Percentiles rank a stretch among this genome's conserved stretches.
Evolutionary conservation across 2,888 invertebrate genomes (phyloP).

Genomic region (Perizoma affinitatum): DNA sequence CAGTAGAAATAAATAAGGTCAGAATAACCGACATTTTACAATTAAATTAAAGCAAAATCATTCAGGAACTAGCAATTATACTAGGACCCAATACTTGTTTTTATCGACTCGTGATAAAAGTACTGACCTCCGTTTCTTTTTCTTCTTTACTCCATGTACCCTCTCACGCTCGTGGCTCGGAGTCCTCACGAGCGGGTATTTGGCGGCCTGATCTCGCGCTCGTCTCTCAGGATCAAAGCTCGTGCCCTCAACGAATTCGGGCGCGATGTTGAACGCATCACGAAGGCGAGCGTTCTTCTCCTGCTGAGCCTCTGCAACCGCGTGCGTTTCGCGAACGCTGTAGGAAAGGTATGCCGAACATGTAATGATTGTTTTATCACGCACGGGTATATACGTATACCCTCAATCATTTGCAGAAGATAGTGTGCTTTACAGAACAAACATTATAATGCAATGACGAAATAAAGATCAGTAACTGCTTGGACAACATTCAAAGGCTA

Average conservation of each 20-base stretch:
- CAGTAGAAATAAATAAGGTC: slow-evolving; percentile 43
- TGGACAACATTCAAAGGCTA: slow-evolving; percentile 14
- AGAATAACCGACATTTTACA: background rate
- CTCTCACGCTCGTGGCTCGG: slow-evolving; percentile 85
- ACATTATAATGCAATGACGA: too few species aligned
- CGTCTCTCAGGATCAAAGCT: slow-evolving; percentile 92
- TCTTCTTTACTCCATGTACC: slow-evolving; percentile 84
- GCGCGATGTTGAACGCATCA: slow-evolving; percentile 97
- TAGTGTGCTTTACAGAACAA: too few species aligned
- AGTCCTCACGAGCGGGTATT: slow-evolving; percentile 90
- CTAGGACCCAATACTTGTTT: too few species aligned
- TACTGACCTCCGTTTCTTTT: slow-evolving; percentile 88
- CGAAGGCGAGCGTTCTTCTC: slow-evolving; percentile 97
- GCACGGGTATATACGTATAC: too few species aligned
- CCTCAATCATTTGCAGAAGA: background rate
- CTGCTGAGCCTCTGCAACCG: slow-evolving; percentile 97
- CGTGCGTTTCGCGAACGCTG: slow-evolving; percentile 97
- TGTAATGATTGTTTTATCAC: background rate
- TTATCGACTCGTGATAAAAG: background rate
- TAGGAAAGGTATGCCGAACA: slow-evolving; percentile 4
- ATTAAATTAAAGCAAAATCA: background rate
- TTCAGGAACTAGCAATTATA: too few species aligned
- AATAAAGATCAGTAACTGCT: background rate
- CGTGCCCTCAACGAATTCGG: slow-evolving; percentile 96
- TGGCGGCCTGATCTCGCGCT: slow-evolving; percentile 77